Evolutionary conservation across 2,888 invertebrate species (phyloP).

Genomic region (Allacma fusca): DNA sequence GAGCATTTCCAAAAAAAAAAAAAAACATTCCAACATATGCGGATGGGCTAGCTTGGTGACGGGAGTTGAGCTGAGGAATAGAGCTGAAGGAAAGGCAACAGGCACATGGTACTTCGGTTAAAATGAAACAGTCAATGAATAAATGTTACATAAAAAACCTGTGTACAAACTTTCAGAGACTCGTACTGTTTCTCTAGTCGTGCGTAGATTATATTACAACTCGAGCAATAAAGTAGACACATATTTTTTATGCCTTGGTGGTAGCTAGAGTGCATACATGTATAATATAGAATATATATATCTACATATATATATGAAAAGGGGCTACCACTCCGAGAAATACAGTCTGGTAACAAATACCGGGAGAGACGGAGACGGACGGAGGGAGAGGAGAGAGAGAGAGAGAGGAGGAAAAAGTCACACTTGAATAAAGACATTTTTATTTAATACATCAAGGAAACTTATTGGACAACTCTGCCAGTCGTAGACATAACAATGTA

Average conservation of each 20-base stretch:
- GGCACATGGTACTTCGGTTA: constrained; percentile 4
- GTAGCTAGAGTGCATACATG: no score
- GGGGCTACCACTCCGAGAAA: no score
- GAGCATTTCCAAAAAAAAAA: background rate
- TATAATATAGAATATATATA: no score
- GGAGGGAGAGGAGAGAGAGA: constrained; percentile 8
- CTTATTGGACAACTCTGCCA: constrained; percentile 30
- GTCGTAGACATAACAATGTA: background rate
- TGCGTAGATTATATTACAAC: background rate
- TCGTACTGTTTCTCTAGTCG: background rate
- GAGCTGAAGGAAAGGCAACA: background rate
- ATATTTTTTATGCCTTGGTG: no score
- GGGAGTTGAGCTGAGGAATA: background rate
- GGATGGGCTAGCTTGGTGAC: background rate
- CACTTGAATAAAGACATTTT: constrained; percentile 30
- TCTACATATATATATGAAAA: no score
- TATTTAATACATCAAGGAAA: constrained; percentile 31
- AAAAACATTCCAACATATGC: background rate
- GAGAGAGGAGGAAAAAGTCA: constrained; percentile 21
- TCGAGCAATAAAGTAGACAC: no score
- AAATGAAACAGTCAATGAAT: constrained; percentile 18
- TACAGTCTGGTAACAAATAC: no score
- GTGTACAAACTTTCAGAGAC: constrained; percentile 12
- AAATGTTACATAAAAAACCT: constrained; percentile 13
- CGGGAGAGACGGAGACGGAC: constrained; percentile 23